Conservation (phyloP, 2,113 vertebrate genomes). For the Gambusia holbrooki region DNA sequence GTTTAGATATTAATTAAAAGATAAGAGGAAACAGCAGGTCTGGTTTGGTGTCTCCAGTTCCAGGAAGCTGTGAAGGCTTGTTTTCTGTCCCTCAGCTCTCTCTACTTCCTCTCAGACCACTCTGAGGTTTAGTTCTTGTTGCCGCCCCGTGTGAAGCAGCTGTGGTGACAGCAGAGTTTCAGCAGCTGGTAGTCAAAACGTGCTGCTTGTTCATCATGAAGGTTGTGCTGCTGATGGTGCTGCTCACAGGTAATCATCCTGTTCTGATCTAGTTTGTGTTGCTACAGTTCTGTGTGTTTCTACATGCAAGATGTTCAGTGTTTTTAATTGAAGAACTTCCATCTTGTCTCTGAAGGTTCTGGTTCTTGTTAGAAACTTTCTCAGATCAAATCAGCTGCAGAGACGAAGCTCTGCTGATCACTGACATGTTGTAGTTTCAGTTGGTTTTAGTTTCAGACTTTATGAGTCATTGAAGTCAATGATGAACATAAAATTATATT, state of each 20-base stretch:
- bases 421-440: not conserved
- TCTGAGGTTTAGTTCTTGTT: not conserved
- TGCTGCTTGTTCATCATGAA: conserved; percentile 26
- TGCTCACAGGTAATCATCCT: conserved; percentile 41
- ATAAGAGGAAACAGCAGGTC: not conserved
- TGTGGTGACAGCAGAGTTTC: not conserved
- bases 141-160: not conserved
- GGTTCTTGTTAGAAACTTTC: not conserved
- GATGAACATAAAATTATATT: not conserved
- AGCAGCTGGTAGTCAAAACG: not conserved
- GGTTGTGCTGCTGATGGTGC: conserved; percentile 23
- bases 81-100: not conserved
- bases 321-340: too few relatives aligned
- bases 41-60: too few relatives aligned
- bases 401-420: not conserved
- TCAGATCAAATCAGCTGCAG: not conserved
- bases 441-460: not conserved
- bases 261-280: rapidly evolving
- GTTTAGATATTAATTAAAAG: not conserved
- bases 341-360: not conserved
- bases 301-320: not conserved
- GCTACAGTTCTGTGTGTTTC: not conserved
- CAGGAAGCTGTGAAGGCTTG: not conserved
- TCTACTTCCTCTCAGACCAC: not conserved
- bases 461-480: not conserved